Evolutionary conservation across 1,140 invertebrate genomes (phyloP), one percentile per base, ranked within the genome.

Genomic region (Laupala kohalensis): DNA sequence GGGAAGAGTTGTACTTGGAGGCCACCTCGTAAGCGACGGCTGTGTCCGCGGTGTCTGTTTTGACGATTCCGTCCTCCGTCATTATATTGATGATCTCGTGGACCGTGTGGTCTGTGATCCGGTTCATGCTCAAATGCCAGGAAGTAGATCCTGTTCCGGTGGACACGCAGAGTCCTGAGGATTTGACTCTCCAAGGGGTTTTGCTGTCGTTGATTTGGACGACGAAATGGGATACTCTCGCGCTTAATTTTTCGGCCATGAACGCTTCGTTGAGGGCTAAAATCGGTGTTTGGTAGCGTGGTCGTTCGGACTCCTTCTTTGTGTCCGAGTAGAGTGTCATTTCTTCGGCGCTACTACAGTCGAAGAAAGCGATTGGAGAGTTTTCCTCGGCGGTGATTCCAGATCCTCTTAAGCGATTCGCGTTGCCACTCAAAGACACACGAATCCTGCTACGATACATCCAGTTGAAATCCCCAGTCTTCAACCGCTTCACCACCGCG

Each of bases 61-160:
- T 30, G 80, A 53, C 4, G 1, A 53, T 1, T 2, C 37, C 37
- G 4, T 53, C 37, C 19, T 53, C 74, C 37, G 9, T 72, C 6
- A 88, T 76, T 23, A 89, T 82, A 69, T 83, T 81, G 65, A 98
- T 81, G 69, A 98, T 81, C 72, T 93, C 87, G 29, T 86, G 80
- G 0, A 97, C 90, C 70, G 86, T 89, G 75, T 94, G 88, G 0
- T 86, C 83, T 4, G 90, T 90, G 6, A 99, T 79, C 77, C 95
- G 90, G 83, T 97, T 98, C 73, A 99, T 98, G 81, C 96, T 95
- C 74, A 93, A 92, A 77, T 93, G 92, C 97, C 97, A 99, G 0
- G 96, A 98, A 19, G 96, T 98, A 12, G 96, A 98, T 0, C 97
- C 97, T 0, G 97, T 99, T 25, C 97, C 97, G 0, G 97, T 99